Evolutionary conservation across 2,888 invertebrate genomes (phyloP), one percentile per base, ranked within the genome.

Genomic region (Hyposoter didymator): DNA sequence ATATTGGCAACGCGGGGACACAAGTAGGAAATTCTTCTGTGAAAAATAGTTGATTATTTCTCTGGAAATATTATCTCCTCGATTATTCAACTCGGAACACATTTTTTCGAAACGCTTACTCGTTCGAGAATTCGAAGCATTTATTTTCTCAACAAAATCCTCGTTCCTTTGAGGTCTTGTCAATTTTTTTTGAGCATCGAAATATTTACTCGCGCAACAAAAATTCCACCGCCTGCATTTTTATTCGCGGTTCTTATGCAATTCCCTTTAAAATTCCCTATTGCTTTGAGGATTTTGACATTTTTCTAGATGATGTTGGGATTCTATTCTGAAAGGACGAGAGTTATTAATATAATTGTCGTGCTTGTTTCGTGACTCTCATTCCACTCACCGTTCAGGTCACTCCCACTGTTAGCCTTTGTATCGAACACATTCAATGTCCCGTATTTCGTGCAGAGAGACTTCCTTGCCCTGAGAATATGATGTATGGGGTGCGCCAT

Each of bases 11-110:
- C 49, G n/a, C n/a, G n/a, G n/a, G 47, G 14, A 14, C 28, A 14
- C 17, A 17, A 32, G 52, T 49, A 12, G 32, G 32, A 49, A 49
- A 70, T 32, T 32, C 49, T 32, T 17, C 8, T 47, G 17, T 70
- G 32, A 35, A 72, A 72, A 72, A 32, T 69, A 1, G 12, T 28
- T 28, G 17, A 69, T 45, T 47, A 69, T 69, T 47, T 28, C 28
- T 8, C 12, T 19, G 12, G n/a, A 39, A 22, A 12, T 14, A 67
- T 43, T 19, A 67, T 22, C 69, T 47, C 28, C 22, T 43, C 43
- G 22, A 28, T 69, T 7, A 47, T 47, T 69, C 3, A 67, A 49
- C 12, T 22, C 22, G 55, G 19, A 22, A 22, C 12, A 55, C 55
- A 28, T 28, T 14, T 28, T 59, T 55, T 59, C 28, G 14, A 4